Evolutionary conservation across 2,113 vertebrate genomes (phyloP).

Genomic region (Zingel zingel): DNA sequence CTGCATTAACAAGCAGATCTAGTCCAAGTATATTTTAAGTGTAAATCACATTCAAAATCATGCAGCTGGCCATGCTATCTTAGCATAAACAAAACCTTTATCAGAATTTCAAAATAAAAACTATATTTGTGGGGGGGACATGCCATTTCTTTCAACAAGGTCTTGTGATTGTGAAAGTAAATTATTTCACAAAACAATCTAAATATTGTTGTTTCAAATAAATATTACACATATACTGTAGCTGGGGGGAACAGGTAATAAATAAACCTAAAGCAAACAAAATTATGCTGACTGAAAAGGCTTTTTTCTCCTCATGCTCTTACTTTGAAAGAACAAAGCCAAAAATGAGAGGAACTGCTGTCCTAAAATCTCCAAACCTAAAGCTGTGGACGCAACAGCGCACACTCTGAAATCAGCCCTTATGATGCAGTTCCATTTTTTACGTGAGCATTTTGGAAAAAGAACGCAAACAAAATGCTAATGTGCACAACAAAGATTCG

Average conservation of each 20-base stretch:
- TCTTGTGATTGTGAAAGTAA: slow-evolving; percentile 1
- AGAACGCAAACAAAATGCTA: neutral
- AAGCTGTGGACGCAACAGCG: slow-evolving; percentile 20
- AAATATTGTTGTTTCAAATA: slow-evolving; percentile 43
- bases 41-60: slow-evolving; percentile 51
- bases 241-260: slow-evolving; percentile 36
- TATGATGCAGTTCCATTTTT: slow-evolving; percentile 20
- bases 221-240: slow-evolving; percentile 63
- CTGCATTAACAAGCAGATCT: slow-evolving; percentile 26
- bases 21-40: slow-evolving; percentile 29
- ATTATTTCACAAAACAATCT: slow-evolving; percentile 20
- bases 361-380: neutral
- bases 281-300: slow-evolving; percentile 4
- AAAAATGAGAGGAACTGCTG: slow-evolving; percentile 23
- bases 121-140: neutral
- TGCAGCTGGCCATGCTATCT: slow-evolving; percentile 32
- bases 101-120: neutral
- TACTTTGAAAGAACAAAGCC: slow-evolving; percentile 35
- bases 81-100: slow-evolving; percentile 4
- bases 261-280: slow-evolving; percentile 60
- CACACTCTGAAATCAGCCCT: slow-evolving; percentile 37
- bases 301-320: slow-evolving; percentile 3
- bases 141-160: neutral
- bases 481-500: slow-evolving; percentile 29
- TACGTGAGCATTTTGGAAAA: slow-evolving; percentile 11